Evolutionary conservation across 1,140 invertebrate genomes (phyloP).

Genomic region (Apocrypta bakeri): DNA sequence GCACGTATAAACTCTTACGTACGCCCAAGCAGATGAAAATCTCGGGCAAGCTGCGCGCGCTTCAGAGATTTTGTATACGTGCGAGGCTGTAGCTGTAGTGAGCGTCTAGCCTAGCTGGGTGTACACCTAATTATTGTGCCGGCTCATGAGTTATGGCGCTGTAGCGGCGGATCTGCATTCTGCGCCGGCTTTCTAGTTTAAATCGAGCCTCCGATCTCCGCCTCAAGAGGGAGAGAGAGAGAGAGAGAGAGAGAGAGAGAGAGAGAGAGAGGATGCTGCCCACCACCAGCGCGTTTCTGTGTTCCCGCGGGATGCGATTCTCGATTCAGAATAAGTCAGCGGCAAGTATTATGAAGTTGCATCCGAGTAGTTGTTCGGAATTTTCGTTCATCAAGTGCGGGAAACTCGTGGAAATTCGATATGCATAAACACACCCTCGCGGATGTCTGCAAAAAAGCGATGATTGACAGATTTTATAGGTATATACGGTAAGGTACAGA

Average conservation of each 20-base stretch:
- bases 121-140: conserved; percentile 38
- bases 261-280: no score
- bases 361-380: no score
- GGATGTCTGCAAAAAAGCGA: no score
- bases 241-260: no score
- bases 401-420: not conserved
- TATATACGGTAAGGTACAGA: no score
- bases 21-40: conserved; percentile 20
- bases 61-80: not conserved
- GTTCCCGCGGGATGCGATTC: not conserved
- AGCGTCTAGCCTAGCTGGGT: not conserved
- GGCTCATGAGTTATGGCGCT: conserved; percentile 14
- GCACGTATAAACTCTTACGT: no score
- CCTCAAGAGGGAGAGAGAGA: no score
- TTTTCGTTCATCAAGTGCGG: not conserved
- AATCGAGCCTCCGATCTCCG: conserved; percentile 15
- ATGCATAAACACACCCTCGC: not conserved
- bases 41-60: not conserved
- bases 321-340: no score
- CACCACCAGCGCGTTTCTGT: not conserved
- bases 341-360: no score
- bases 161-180: conserved; percentile 4
- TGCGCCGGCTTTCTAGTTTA: conserved; percentile 22
- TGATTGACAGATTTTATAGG: no score
- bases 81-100: not conserved